Evolutionary conservation across 2,113 vertebrate species (phyloP).

Genomic region (Tachysurus vachellii): DNA sequence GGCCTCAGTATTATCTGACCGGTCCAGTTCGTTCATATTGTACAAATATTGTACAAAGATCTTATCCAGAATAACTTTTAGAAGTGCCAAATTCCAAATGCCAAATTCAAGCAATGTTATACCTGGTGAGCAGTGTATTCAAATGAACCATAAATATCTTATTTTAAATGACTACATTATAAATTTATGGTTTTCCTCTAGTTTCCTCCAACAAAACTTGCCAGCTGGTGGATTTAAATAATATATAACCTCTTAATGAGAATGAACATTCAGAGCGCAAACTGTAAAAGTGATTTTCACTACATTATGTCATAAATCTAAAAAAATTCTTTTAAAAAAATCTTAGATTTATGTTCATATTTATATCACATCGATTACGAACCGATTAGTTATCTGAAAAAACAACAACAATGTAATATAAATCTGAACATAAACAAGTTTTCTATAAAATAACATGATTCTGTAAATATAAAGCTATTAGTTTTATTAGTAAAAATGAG

Average conservation of each 20-base stretch:
- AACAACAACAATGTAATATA: too few species aligned
- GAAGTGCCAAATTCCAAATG: background rate
- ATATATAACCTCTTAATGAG: background rate
- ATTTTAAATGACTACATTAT: background rate
- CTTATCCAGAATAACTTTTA: background rate
- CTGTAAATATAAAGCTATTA: background rate
- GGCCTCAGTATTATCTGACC: too few species aligned
- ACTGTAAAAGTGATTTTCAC: background rate
- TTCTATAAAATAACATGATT: background rate
- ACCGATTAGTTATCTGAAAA: background rate
- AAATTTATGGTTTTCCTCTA: background rate
- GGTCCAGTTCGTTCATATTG: too few species aligned
- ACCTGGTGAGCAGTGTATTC: background rate
- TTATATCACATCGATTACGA: background rate
- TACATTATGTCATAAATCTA: background rate
- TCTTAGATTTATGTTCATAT: background rate
- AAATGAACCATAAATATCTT: background rate
- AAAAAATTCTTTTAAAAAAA: background rate
- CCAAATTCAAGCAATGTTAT: background rate
- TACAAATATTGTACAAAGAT: too few species aligned
- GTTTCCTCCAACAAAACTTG: background rate
- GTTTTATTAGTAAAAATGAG: background rate
- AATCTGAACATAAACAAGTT: too few species aligned
- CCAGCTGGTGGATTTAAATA: background rate
- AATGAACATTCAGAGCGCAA: background rate